Evolutionary conservation across 2,888 invertebrate genomes (phyloP).

Genomic region (Venusia cambrica): DNA sequence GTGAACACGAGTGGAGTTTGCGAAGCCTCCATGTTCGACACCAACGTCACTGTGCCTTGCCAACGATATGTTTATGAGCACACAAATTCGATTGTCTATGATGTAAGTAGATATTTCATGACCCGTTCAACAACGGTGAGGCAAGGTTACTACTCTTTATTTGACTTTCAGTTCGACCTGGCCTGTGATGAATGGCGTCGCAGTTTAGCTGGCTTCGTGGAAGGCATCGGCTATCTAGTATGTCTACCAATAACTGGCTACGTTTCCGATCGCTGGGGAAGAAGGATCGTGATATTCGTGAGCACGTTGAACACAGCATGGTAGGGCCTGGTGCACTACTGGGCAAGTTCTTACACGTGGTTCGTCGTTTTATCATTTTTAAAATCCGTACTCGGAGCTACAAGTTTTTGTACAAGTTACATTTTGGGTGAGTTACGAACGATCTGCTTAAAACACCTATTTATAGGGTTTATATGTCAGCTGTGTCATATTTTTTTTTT

Average conservation of each 20-base stretch:
- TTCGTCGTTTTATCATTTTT: slow-evolving; percentile 85
- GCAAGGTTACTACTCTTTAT: too few species aligned
- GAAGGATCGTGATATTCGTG: slow-evolving; percentile 78
- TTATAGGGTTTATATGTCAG: too few species aligned
- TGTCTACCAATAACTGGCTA: slow-evolving; percentile 86
- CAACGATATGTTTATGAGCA: slow-evolving; percentile 52
- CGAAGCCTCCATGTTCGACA: slow-evolving; percentile 50
- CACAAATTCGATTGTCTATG: slow-evolving; percentile 57
- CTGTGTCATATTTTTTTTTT: too few species aligned
- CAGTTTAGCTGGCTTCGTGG: slow-evolving; percentile 86
- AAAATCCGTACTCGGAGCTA: slow-evolving; percentile 83
- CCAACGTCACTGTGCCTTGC: slow-evolving; percentile 35
- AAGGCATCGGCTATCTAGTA: slow-evolving; percentile 85
- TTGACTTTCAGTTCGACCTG: slow-evolving; percentile 80
- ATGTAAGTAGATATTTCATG: too few species aligned
- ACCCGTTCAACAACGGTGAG: too few species aligned
- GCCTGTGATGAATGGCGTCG: slow-evolving; percentile 86
- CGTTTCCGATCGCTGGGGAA: slow-evolving; percentile 86
- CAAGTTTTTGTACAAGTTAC: too few species aligned
- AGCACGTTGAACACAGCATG: slow-evolving; percentile 81
- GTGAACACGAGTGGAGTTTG: too few species aligned
- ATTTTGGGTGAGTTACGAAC: too few species aligned
- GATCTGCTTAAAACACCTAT: too few species aligned
- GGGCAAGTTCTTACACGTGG: slow-evolving; percentile 82
- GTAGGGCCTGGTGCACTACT: slow-evolving; percentile 81